A percentile compares a stretch with the other conserved stretches of the same genome.
Evolutionary conservation across 2,797 vertebrate genomes (phyloP).

Genomic region (Chiroxiphia lanceolata): DNA sequence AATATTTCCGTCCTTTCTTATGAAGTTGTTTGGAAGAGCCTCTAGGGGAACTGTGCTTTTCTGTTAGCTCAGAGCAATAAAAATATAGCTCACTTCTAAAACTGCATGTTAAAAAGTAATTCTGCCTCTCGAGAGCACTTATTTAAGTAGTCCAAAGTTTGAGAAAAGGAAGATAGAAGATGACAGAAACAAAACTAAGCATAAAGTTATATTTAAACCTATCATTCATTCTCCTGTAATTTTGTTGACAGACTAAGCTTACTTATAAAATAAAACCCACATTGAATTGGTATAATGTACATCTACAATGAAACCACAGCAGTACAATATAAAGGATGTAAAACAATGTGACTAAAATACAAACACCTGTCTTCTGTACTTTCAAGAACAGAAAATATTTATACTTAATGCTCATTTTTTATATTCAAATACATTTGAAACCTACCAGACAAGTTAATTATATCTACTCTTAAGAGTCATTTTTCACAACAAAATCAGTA

Average conservation of each 20-base stretch:
- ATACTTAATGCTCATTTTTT: not conserved
- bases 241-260: not conserved
- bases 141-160: not conserved
- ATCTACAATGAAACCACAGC: not conserved
- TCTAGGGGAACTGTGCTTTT: not conserved
- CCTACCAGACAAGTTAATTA: not conserved
- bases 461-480: not conserved
- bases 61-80: conserved; percentile 16
- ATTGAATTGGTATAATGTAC: not conserved
- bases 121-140: conserved; percentile 7
- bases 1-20: conserved; percentile 47
- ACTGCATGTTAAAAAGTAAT: conserved; percentile 14
- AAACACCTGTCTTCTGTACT: not conserved
- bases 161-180: not conserved
- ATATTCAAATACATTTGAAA: not conserved
- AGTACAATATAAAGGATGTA: not conserved
- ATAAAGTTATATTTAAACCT: not conserved
- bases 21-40: not conserved
- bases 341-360: not conserved
- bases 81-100: conserved; percentile 21
- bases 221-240: not conserved
- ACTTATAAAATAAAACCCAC: not conserved
- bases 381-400: not conserved
- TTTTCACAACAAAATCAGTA: not conserved
- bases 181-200: conserved; percentile 10